Base-by-base conservation (phyloP, 2,113 vertebrate genomes). In the Megaptera novaeangliae region DNA sequence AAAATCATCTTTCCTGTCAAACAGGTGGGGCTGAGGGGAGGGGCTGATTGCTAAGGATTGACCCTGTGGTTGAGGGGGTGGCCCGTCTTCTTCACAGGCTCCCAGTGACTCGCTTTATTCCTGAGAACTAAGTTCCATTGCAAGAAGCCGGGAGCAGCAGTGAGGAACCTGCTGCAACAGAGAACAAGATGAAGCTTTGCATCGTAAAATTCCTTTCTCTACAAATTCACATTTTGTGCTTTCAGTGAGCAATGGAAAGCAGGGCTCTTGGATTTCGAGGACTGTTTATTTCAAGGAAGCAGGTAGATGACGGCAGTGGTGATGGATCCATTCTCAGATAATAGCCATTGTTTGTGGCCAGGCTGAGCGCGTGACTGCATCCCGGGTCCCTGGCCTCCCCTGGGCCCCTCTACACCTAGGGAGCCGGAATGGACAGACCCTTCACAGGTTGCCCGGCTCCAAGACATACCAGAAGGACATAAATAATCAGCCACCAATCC, bases 401-500 rank as follows among this genome's bases (percentile, higher is more conserved):
- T 52, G 88, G 36, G 85, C 69, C 93, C 87, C 8, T 57, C 11
- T 41, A 15, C 71, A 91, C 92, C 95, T 98, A 95, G 95, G 94
- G 64, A 80, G 90, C 95, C n/a, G 1, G 90, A 68, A 85, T 93
- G 97, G 98, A 94, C 97, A 94, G 98, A 98, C 95, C 96, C 95
- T 97, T 88, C 69, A 91, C 93, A 91, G 97, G 93, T 96, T 98
- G 31, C 96, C 96, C 94, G 75, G 91, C 95, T 97, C 94, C 94
- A 98, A 97, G 98, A 98, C 98, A 98, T 97, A 98, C 95, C 98
- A 98, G 99, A 99, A 98, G 98, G 99, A 98, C 99, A 99, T 98
- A 99, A 99, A 99, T 98, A 98, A 98, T 98, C 98, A 98, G 98
- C 98, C 98, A 95, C 97, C 98, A 64, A 96, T 97, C 98, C 98